These are phyloP conservation scores for Entosphenus tridentatus DNA, from an alignment of 2,113 vertebrate species.

Conservation along the genomic window DNA sequence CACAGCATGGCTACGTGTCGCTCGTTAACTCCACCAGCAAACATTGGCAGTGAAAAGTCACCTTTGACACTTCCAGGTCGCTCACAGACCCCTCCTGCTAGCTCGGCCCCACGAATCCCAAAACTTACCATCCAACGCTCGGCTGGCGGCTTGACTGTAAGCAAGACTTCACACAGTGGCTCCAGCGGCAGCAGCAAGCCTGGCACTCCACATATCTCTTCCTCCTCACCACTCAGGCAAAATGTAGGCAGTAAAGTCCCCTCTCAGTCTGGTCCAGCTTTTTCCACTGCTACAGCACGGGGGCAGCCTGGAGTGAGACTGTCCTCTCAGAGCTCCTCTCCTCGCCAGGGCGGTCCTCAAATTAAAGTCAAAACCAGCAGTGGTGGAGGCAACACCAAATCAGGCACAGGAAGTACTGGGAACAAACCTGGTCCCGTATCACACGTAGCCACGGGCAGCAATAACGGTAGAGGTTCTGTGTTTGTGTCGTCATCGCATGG, in stretches of 20 bases:
- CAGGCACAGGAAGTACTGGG: too few relatives aligned
- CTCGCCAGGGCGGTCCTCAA: constrained; percentile 33
- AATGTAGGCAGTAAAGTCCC: constrained; percentile 9
- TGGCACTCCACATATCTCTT: constrained; percentile 16
- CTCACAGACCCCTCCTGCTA: constrained; percentile 75
- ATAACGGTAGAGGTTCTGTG: too few relatives aligned
- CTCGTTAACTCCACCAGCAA: constrained; percentile 79
- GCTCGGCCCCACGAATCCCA: constrained; percentile 48
- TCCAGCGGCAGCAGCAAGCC: constrained; percentile 37
- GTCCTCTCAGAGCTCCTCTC: constrained; percentile 51
- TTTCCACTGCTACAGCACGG: too few relatives aligned
- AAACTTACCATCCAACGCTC: constrained; percentile 96
- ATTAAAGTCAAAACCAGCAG: too few relatives aligned
- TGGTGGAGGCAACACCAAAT: too few relatives aligned
- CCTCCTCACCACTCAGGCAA: constrained; percentile 23
- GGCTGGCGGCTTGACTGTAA: constrained; percentile 70
- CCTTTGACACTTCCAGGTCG: constrained; percentile 59
- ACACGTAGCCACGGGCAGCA: too few relatives aligned
- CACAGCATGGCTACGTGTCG: constrained; percentile 16
- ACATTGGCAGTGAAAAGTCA: constrained; percentile 70
- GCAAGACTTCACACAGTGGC: constrained; percentile 74
- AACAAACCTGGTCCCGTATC: too few relatives aligned
- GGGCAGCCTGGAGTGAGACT: constrained; percentile 73
- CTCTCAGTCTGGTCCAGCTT: background rate
- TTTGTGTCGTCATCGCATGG: too few relatives aligned